Base-by-base conservation (phyloP, 2,797 vertebrate genomes). In the Podargus strigoides region DNA sequence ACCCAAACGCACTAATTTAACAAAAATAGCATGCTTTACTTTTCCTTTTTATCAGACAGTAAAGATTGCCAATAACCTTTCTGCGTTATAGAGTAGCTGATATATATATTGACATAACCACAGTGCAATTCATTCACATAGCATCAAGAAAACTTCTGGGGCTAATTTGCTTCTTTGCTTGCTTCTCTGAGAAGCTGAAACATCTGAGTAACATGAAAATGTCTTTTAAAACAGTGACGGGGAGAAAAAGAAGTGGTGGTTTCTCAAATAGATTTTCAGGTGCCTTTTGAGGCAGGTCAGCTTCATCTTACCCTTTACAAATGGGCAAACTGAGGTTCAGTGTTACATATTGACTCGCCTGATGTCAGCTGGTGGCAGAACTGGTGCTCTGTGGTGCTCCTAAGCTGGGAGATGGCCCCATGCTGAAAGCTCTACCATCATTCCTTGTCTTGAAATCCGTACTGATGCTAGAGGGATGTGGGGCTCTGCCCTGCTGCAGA, bases 311-410 rank as follows among this genome's bases (percentile, higher is more conserved):
- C 28, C 32, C 27, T 64, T 87, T 32, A 19, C 3, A 37, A 3
- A 15, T 3, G 17, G 41, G 36, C 24, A 46, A 63, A 27, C 28
- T 41, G 73, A 56, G 46, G 19, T 44, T 21, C 27, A n/a, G 0
- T 0, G 0, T 12, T 11, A 9, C 6, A 7, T 3, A 30, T 36
- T 26, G 69, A 34, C 34, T 80, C 2, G 1, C 30, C 30, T 41
- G 36, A 9, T 2, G 2, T 22, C 60, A 63, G 5, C 30, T 1
- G 1, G 34, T 50, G 82, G 59, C 63, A 84, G 28, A 17, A 7
- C 47, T 20, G 73, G 10, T 12, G 6, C 22, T 32, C 21, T 13
- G 5, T 10, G 60, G 14, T 77, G 37, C 28, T 50, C 30, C 42
- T 41, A 27, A 39, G 9, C 32, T 1, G 44, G 20, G 44, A 46